phyloP scores from a whole-genome alignment of 2,113 vertebrate genomes.

The Patagioenas fasciata region DNA sequence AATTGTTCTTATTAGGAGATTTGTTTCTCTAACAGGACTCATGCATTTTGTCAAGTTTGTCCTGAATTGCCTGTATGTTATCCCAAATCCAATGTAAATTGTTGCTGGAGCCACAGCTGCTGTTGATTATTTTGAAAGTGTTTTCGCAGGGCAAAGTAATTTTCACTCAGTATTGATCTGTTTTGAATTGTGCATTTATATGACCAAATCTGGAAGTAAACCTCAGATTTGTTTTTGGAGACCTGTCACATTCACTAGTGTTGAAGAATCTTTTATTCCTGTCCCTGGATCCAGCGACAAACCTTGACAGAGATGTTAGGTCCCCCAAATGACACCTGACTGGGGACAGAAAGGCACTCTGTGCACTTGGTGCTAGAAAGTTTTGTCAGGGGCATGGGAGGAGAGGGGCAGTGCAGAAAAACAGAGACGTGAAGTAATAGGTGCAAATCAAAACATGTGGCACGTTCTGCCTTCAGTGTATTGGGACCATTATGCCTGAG shows the following conservation, averaged over 20 bases:
- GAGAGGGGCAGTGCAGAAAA: neutral
- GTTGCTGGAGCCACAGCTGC: neutral
- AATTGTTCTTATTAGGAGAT: neutral
- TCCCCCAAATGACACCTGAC: neutral
- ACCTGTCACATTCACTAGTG: neutral
- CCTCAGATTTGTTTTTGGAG: neutral
- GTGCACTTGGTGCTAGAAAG: neutral
- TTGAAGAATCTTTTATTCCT: neutral
- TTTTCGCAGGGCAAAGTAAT: neutral
- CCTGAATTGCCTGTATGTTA: neutral
- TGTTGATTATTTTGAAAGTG: neutral
- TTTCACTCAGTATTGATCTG: neutral
- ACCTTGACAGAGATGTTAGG: rapidly evolving
- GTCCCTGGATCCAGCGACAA: neutral
- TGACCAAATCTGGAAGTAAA: neutral
- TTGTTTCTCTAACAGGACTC: neutral
- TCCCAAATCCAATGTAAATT: neutral
- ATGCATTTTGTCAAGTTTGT: neutral
- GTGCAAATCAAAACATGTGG: neutral
- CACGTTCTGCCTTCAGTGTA: neutral
- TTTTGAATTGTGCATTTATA: neutral
- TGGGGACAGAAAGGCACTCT: neutral
- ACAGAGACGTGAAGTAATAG: neutral
- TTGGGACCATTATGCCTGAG: neutral
- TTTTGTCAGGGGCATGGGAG: neutral